Evolutionary conservation across 2,888 invertebrate genomes (phyloP).

Genomic region (Vannuccia rotundouncinata): DNA sequence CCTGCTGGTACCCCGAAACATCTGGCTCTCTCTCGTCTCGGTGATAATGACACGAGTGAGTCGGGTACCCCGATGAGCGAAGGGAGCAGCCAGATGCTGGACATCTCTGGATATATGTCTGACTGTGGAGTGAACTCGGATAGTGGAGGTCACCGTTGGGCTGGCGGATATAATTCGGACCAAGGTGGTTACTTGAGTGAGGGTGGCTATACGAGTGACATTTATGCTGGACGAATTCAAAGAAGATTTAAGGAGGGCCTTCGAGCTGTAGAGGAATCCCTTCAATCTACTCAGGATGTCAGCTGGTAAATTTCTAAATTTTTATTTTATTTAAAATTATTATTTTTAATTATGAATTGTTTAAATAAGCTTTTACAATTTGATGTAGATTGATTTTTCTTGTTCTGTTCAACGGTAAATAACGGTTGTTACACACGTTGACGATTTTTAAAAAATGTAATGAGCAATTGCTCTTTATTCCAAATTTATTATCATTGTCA

Average conservation of each 20-base stretch:
- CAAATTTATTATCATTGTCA: no score
- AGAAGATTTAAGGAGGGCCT: background rate
- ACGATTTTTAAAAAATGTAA: no score
- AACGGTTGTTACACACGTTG: no score
- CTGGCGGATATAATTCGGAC: constrained; percentile 1
- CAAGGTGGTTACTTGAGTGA: background rate
- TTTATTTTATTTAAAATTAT: no score
- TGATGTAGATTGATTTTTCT: no score
- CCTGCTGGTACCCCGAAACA: background rate
- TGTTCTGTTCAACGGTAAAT: no score
- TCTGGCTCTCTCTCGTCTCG: background rate
- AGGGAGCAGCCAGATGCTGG: background rate
- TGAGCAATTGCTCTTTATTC: no score
- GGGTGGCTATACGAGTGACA: background rate
- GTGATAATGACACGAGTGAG: background rate
- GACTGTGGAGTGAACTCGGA: background rate
- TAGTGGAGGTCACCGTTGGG: background rate
- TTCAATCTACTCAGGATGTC: constrained; percentile 22
- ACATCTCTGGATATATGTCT: background rate
- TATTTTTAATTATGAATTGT: no score
- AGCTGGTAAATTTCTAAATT: background rate
- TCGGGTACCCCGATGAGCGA: constrained; percentile 1
- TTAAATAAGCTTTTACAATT: no score
- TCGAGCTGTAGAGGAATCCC: background rate
- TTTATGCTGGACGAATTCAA: background rate